Evolutionary conservation across 2,888 invertebrate genomes (phyloP), one percentile per base, ranked within the genome.

Genomic region (Papilio gigon): DNA sequence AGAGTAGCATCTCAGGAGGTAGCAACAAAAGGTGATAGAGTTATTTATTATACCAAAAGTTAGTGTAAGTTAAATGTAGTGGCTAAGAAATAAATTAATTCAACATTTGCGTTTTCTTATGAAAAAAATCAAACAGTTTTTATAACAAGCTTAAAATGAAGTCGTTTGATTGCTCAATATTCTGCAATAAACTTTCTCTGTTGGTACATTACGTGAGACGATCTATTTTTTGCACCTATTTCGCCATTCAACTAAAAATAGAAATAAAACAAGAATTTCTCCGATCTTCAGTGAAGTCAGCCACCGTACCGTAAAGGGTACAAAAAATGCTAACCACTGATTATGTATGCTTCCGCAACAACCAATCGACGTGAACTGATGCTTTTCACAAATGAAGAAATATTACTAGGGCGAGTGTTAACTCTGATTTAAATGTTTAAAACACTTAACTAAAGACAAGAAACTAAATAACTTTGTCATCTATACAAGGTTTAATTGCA

Each of bases 131-230:
- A n/a, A n/a, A n/a, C n/a, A n/a, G n/a, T n/a, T n/a, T n/a, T n/a
- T n/a, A n/a, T n/a, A n/a, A n/a, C n/a, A n/a, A n/a, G n/a, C n/a
- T n/a, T n/a, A 27, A 37, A 42, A 25, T 53, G 42, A 58, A 61
- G 61, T 40, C 25, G 42, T 5, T 20, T 17, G 22, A 67, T 71
- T 68, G 62, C 50, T 47, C 63, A 64, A 64, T 68, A 61, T 37
- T 70, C 68, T 89, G 80, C 78, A 88, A 86, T 78, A 71, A 72
- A 87, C 89, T 91, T 90, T 90, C 89, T 78, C 88, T 84, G 72
- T 83, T 83, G 80, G 86, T 87, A 80, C 78, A 83, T 89, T 90
- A 90, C 89, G 90, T 88, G 88, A 89, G 78, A 62, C 67, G 74
- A 75, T 74, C 71, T 71, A 75, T 81, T 85, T 84, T 78, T 86